phyloP scores from a whole-genome alignment of 1,140 invertebrate species.

The Ladona fulva region DNA sequence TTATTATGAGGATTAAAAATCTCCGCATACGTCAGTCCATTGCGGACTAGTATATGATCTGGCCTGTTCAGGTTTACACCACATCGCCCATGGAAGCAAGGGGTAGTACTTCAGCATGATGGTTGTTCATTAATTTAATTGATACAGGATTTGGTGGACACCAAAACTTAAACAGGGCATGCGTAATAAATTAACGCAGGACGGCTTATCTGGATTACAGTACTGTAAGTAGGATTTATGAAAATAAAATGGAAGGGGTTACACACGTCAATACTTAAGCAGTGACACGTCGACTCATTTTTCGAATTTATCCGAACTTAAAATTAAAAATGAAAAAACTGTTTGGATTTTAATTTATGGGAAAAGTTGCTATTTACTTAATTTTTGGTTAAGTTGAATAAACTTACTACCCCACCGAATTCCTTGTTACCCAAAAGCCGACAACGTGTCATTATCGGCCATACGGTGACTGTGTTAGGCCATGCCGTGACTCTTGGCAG shows the following conservation, averaged over 20 bases:
- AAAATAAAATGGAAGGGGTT: neutral
- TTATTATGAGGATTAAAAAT: too few relatives aligned
- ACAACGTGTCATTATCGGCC: conserved; percentile 12
- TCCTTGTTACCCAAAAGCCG: neutral
- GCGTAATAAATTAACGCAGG: neutral
- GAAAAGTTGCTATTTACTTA: neutral
- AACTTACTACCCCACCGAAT: conserved; percentile 11
- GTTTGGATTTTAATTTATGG: neutral
- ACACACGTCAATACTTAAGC: neutral
- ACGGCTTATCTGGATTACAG: neutral
- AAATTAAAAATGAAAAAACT: neutral
- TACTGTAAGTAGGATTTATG: neutral
- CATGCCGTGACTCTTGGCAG: neutral
- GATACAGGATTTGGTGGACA: neutral
- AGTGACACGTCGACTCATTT: conserved; percentile 13
- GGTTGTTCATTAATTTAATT: neutral
- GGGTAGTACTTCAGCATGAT: neutral
- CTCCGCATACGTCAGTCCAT: too few relatives aligned
- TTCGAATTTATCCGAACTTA: neutral
- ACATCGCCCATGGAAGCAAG: neutral
- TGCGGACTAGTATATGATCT: too few relatives aligned
- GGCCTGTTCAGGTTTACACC: neutral
- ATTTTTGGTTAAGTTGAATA: neutral
- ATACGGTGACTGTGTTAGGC: conserved; percentile 5
- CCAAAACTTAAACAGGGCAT: neutral